Conservation (phyloP, 2,888 invertebrate species). For the Exephanes ischioxanthus region DNA sequence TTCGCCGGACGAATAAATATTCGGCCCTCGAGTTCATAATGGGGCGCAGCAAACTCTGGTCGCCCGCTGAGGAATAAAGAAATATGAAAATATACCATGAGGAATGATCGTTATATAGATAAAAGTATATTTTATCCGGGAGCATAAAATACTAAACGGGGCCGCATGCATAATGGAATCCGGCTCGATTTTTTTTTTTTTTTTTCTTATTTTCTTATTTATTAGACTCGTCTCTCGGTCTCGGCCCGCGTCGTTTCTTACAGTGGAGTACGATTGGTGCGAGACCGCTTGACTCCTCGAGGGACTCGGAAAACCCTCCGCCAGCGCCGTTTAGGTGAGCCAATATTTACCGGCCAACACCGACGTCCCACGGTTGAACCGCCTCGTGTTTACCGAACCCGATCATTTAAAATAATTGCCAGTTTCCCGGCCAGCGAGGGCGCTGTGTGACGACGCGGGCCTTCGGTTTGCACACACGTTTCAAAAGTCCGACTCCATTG, state of each 20-base stretch:
- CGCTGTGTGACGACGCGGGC: not conserved
- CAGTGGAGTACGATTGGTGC: not conserved
- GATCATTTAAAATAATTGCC: slow-evolving; percentile 53
- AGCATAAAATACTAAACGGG: slow-evolving; percentile 66
- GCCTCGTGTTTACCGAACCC: slow-evolving; percentile 21
- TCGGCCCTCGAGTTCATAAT: not conserved
- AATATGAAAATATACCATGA: slow-evolving; percentile 1
- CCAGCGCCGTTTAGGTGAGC: slow-evolving; percentile 54
- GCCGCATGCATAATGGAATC: slow-evolving; percentile 78
- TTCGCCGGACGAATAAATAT: slow-evolving; percentile 73
- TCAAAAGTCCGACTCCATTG: not conserved
- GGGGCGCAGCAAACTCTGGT: not conserved
- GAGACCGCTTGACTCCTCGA: slow-evolving; percentile 15
- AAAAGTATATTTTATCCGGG: slow-evolving; percentile 2
- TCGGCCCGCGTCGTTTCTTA: not conserved
- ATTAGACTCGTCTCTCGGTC: not conserved
- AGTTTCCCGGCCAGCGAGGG: not conserved
- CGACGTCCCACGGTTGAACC: slow-evolving; percentile 1
- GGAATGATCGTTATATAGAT: slow-evolving; percentile 6
- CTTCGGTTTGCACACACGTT: not conserved
- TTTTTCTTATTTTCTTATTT: slow-evolving; percentile 4
- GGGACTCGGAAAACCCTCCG: slow-evolving; percentile 44
- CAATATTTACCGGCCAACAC: slow-evolving; percentile 53
- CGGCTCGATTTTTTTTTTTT: not conserved
- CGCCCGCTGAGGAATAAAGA: not conserved